phyloP scores from a whole-genome alignment of 2,113 vertebrate genomes.

The Euleptes europaea region DNA sequence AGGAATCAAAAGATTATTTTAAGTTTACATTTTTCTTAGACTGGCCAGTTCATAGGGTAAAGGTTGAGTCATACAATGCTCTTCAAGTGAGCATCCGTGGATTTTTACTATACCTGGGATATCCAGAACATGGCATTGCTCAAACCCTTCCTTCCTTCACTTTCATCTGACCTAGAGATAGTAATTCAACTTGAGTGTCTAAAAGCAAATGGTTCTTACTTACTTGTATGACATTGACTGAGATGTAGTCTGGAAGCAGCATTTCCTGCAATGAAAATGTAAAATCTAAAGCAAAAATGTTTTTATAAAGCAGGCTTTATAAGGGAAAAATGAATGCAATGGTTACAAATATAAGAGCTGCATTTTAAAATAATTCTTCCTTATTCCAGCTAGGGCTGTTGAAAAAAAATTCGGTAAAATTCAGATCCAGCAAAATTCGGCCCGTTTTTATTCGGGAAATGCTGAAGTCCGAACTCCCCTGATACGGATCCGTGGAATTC shows the following conservation, averaged over 20 bases:
- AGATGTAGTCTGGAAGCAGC: background rate
- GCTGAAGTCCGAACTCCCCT: too few species aligned
- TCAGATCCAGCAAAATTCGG: too few species aligned
- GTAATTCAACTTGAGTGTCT: too few species aligned
- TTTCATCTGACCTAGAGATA: background rate
- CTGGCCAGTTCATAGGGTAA: background rate
- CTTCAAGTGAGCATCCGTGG: background rate
- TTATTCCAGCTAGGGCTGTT: too few species aligned
- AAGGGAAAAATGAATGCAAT: background rate
- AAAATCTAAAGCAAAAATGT: background rate
- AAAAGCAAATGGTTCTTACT: too few species aligned
- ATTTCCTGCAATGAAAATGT: background rate
- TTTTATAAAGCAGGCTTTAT: background rate
- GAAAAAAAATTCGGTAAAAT: too few species aligned
- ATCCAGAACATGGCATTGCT: background rate
- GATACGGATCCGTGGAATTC: too few species aligned
- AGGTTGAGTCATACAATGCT: background rate
- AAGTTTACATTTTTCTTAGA: background rate
- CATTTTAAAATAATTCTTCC: background rate
- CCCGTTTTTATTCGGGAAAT: too few species aligned
- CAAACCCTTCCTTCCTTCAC: background rate
- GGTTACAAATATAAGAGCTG: background rate
- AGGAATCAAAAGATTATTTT: background rate
- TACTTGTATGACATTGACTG: background rate
- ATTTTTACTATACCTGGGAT: background rate